Evolutionary conservation across 37 sponge, comb jelly and placozoan species (phyloP).

Genomic region (Petrosia ficiformis): DNA sequence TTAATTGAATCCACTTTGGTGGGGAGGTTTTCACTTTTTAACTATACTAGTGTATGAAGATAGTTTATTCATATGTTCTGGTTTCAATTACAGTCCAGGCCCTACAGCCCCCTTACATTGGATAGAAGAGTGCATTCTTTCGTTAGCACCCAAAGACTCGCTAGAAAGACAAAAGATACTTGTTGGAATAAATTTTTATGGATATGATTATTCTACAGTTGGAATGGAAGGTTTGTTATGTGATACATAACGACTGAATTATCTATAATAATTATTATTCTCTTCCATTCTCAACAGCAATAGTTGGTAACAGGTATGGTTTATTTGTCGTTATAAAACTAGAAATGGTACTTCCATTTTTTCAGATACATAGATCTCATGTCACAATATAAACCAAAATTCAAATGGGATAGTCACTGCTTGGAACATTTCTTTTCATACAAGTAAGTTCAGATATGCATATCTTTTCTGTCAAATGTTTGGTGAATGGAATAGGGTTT

Average conservation of each 20-base stretch:
- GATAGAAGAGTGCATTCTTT: conserved; percentile 71
- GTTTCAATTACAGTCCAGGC: conserved; percentile 57
- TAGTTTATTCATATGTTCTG: neutral
- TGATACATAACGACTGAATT: neutral
- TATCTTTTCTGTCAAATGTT: too few relatives aligned
- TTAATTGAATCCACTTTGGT: neutral
- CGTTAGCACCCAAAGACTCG: conserved; percentile 55
- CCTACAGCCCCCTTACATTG: conserved; percentile 85
- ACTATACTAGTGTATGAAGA: neutral
- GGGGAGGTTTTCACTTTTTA: neutral
- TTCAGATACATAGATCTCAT: conserved; percentile 79
- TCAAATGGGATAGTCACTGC: conserved; percentile 87
- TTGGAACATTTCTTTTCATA: conserved; percentile 88
- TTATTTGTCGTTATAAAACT: too few relatives aligned
- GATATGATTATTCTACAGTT: conserved; percentile 71
- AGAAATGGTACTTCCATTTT: neutral
- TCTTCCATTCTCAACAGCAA: too few relatives aligned
- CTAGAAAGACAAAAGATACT: conserved; percentile 79
- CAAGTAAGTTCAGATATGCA: conserved; percentile 48
- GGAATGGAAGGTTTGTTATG: conserved; percentile 55
- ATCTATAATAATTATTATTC: too few relatives aligned
- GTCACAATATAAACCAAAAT: conserved; percentile 77
- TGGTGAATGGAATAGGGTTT: too few relatives aligned
- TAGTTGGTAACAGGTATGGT: neutral
- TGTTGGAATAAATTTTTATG: conserved; percentile 95